Percentiles rank a stretch among this genome's conserved stretches.
Conservation (phyloP, 2,888 invertebrate species). For the Eulithis prunata region DNA sequence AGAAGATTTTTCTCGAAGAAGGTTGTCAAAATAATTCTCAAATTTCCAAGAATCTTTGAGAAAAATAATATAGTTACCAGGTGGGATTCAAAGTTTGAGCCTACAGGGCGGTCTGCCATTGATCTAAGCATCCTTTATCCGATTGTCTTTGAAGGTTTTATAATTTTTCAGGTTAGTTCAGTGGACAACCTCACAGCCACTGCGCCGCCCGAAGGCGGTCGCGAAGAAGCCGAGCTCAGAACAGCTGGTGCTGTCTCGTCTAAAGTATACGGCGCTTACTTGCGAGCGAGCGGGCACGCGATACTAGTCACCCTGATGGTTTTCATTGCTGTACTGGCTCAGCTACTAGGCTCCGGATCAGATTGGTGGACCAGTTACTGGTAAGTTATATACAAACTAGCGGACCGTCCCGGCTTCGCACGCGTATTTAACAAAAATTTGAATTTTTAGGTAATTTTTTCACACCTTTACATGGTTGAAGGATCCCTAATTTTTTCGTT, state of each 20-base stretch:
- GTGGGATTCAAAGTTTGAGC: too few relatives aligned
- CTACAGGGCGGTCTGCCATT: too few relatives aligned
- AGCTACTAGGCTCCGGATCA: conserved; percentile 88
- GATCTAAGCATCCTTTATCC: too few relatives aligned
- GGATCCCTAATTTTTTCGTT: too few relatives aligned
- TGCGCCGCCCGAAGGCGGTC: conserved; percentile 78
- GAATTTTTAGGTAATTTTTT: too few relatives aligned
- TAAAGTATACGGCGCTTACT: conserved; percentile 87
- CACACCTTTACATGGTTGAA: too few relatives aligned
- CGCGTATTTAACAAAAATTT: neutral
- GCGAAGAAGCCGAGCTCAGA: conserved; percentile 83
- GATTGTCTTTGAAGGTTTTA: neutral
- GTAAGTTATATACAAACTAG: conserved; percentile 66
- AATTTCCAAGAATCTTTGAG: too few relatives aligned
- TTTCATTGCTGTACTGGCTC: conserved; percentile 86
- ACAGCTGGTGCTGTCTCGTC: conserved; percentile 86
- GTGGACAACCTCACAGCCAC: conserved; percentile 81
- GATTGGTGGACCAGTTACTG: conserved; percentile 93
- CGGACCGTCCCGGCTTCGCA: too few relatives aligned
- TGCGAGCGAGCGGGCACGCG: conserved; percentile 88
- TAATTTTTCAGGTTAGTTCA: conserved; percentile 76
- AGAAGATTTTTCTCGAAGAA: too few relatives aligned
- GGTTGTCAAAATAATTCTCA: too few relatives aligned
- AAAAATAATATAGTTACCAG: too few relatives aligned
- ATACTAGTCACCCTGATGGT: conserved; percentile 85